phyloP scores from a whole-genome alignment of 2,113 vertebrate genomes.

The Halcyon senegalensis region DNA sequence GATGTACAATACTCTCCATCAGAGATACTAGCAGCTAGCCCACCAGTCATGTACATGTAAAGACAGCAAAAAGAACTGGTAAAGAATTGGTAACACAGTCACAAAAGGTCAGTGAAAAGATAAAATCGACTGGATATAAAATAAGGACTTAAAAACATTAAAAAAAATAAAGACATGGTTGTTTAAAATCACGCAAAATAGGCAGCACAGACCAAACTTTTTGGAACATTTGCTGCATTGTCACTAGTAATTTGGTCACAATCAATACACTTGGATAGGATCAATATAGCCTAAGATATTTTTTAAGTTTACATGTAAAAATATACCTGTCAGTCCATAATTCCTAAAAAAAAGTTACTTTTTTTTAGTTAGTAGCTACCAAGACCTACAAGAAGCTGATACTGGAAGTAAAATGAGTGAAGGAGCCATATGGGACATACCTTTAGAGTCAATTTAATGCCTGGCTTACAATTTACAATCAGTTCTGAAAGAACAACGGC shows the following conservation, averaged over 20 bases:
- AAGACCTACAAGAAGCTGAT: background rate
- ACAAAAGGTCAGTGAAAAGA: background rate
- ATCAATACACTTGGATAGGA: background rate
- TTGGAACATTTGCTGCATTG: background rate
- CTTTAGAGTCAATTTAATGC: background rate
- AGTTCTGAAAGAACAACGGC: background rate
- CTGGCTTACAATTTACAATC: background rate
- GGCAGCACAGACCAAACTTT: background rate
- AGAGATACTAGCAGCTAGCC: background rate
- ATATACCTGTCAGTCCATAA: constrained; percentile 39
- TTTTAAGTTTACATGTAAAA: constrained; percentile 63
- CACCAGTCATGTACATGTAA: background rate
- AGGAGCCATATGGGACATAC: background rate
- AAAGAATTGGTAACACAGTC: background rate
- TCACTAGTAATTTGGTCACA: background rate
- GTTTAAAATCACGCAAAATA: background rate
- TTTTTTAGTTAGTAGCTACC: background rate
- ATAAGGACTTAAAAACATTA: background rate
- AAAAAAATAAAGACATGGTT: background rate
- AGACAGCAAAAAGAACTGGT: background rate
- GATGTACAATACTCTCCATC: background rate
- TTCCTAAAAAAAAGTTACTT: background rate
- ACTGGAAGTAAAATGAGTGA: background rate
- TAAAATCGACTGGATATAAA: background rate
- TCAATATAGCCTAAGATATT: constrained; percentile 16